Evolutionary conservation across 1,140 invertebrate genomes (phyloP).

Genomic region (Microvelia longipes): DNA sequence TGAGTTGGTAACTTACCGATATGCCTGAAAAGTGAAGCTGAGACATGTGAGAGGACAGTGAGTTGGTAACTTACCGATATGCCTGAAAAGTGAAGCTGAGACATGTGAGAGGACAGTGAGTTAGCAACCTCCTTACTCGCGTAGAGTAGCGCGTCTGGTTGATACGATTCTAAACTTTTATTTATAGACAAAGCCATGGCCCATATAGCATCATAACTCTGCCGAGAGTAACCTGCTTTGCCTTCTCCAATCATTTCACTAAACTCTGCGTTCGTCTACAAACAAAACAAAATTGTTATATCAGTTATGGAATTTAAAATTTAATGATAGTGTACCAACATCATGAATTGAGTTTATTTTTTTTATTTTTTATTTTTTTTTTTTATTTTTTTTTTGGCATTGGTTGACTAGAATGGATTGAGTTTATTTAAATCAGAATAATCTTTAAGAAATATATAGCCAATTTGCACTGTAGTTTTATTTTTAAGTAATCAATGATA

Average conservation of each 20-base stretch:
- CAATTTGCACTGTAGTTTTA: too few relatives aligned
- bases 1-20: too few relatives aligned
- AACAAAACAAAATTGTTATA: neutral
- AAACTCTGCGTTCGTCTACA: neutral
- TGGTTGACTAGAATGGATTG: too few relatives aligned
- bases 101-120: slow-evolving; percentile 48
- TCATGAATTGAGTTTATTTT: neutral
- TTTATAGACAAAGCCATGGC: slow-evolving; percentile 58
- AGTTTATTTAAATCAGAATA: too few relatives aligned
- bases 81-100: slow-evolving; percentile 57
- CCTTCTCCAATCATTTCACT: neutral
- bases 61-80: slow-evolving; percentile 71
- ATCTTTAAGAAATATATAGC: too few relatives aligned
- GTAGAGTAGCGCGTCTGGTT: slow-evolving; percentile 33
- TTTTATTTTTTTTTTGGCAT: too few relatives aligned
- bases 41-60: too few relatives aligned
- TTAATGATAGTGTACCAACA: neutral
- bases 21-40: too few relatives aligned
- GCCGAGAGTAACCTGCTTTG: slow-evolving; percentile 21
- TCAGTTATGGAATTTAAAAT: neutral
- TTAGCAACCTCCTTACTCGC: slow-evolving; percentile 47
- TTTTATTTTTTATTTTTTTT: neutral
- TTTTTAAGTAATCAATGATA: too few relatives aligned
- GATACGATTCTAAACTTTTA: slow-evolving; percentile 26
- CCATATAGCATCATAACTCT: slow-evolving; percentile 80